Base-by-base conservation (phyloP, 2,113 vertebrate species). In the Dermatemys mawii region DNA sequence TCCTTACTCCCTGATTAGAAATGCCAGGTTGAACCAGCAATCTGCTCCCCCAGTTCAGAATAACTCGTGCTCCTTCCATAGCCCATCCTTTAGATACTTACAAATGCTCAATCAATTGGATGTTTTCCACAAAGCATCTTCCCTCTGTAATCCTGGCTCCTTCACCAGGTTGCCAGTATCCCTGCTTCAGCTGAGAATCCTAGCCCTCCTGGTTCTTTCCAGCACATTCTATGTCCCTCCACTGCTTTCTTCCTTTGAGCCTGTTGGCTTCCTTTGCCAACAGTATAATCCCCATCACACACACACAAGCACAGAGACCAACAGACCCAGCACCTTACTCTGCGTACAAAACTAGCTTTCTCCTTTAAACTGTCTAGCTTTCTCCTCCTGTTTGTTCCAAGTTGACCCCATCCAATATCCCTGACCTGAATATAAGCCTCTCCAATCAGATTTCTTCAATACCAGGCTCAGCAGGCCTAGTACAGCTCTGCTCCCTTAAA, bases 261-360 rank as follows among this genome's bases (percentile, higher is more conserved):
- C 2, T 54, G 8, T 13, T 1, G 0, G 6, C 93, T 84, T n/a
- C 13, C 53, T 89, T 95, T 44, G 80, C 35, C 26, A 24, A 3
- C 10, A 41, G 26, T 22, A 73, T 41, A 6, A 11, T 5, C 89
- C 27, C 16, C 19, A 27, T 44, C 11, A 6, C 32, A 67, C 29
- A 60, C 5, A 22, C 57, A 86, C 46, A 88, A 44, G 3, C 44
- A 92, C 5, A 54, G 32, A 70, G 2, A 27, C 1, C 2, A 35
- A 24, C 24, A 75, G 41, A 73, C 5, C 9, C 38, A 73, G 21
- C 38, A 41, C n/a, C 38, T 67, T n/a, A 21, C 17, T 16, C 41
- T 41, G 24, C 38, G 9, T 75, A 26, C 21, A 44, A 13, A 22
- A 16, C 27, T 44, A 85, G 67, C 0, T 1, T 7, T 60, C 7